phyloP scores from a whole-genome alignment of 2,113 vertebrate species.

The Muscicapa adusta region DNA sequence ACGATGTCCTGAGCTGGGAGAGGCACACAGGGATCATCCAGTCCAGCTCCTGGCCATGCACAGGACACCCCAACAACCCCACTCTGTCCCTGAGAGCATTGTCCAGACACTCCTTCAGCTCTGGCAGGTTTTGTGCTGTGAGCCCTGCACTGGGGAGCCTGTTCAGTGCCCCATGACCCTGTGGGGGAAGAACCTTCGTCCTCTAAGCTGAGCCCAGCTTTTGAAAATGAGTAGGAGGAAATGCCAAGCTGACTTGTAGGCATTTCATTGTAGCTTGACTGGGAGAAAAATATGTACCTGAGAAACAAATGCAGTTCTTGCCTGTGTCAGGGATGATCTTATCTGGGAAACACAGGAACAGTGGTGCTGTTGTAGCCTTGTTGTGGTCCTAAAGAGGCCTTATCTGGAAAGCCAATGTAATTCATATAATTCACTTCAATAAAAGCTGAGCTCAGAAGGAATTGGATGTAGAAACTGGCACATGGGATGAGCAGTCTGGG shows the following conservation, averaged over 20 bases:
- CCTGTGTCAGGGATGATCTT: neutral
- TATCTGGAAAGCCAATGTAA: neutral
- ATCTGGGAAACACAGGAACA: neutral
- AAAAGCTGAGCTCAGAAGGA: neutral
- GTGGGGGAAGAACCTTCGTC: neutral
- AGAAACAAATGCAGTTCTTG: neutral
- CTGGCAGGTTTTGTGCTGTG: neutral
- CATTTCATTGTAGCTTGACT: neutral
- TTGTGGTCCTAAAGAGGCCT: neutral
- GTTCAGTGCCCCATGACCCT: neutral
- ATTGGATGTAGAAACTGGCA: neutral
- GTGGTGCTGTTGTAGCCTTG: neutral
- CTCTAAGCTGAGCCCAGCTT: neutral
- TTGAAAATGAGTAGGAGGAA: neutral
- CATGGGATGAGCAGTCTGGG: neutral
- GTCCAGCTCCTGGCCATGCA: neutral
- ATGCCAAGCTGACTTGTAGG: neutral
- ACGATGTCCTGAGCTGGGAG: neutral
- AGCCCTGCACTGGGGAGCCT: neutral
- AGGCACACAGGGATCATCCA: neutral
- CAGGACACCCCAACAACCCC: neutral
- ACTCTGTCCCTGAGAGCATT: neutral
- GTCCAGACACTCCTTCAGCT: neutral
- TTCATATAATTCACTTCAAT: neutral
- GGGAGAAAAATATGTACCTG: neutral